These are phyloP conservation scores for Drosophila nr. fundita DNA, from an alignment of 2,888 invertebrate genomes.

Conservation along the genomic window DNA sequence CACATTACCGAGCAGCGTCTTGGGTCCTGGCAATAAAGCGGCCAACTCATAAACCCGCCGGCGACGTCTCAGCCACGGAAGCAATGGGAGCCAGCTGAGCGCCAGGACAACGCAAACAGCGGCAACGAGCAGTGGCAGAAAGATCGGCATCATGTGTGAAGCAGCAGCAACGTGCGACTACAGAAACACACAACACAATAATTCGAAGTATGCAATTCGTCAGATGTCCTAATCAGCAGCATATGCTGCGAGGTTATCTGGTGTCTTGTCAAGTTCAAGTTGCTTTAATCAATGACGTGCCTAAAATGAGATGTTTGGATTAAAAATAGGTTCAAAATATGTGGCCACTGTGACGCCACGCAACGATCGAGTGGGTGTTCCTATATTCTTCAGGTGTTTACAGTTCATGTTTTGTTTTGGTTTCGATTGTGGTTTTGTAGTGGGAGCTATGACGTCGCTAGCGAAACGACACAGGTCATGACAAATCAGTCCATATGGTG, in stretches of 20 bases:
- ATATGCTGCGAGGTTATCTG: conserved; percentile 19
- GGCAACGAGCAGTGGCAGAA: conserved; percentile 6
- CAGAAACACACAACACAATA: not conserved
- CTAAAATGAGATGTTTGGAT: conserved; percentile 25
- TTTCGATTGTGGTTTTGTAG: not conserved
- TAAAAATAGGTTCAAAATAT: conserved; percentile 39
- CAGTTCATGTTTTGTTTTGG: conserved; percentile 14
- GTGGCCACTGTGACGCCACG: conserved; percentile 37
- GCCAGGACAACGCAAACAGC: conserved; percentile 27
- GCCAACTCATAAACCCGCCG: conserved; percentile 46
- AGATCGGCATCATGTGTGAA: conserved; percentile 18
- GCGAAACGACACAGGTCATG: not conserved
- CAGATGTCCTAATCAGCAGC: not conserved
- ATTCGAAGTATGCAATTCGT: not conserved
- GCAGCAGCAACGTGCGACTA: not conserved
- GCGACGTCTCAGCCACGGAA: conserved; percentile 32
- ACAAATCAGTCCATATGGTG: conserved; percentile 9
- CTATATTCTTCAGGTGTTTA: conserved; percentile 35
- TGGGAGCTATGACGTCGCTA: conserved; percentile 27
- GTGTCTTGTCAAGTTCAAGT: conserved; percentile 15
- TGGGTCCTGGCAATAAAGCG: conserved; percentile 73
- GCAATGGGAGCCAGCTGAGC: conserved; percentile 22
- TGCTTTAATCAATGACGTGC: conserved; percentile 6
- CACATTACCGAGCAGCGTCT: conserved; percentile 86
- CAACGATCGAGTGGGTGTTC: conserved; percentile 39